Evolutionary conservation across 2,888 invertebrate genomes (phyloP), one percentile per base, ranked within the genome.

Genomic region (Colostygia pectinataria): DNA sequence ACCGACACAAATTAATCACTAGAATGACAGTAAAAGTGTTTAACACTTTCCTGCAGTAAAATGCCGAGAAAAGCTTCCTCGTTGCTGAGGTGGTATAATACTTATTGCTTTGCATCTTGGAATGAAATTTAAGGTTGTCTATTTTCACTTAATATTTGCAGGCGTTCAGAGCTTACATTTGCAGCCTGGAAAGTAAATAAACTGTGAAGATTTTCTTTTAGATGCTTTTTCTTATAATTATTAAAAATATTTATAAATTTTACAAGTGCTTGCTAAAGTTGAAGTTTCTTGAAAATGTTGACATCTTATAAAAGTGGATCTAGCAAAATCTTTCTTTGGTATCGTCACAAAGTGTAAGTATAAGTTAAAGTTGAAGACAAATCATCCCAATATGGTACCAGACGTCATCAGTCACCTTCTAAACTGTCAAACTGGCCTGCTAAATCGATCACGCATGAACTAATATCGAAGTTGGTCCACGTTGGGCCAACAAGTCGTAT

Each of bases 361-460:
- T 70, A 69, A 57, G 65, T 64, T 32, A 68, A 78, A 83, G 76
- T 83, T 74, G 71, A 74, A 83, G 85, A 87, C 87, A 85, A 87
- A 88, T 87, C 81, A 80, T 81, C 79, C 69, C 80, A 81, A 79
- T 85, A 81, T 83, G 83, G 80, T 78, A 74, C 71, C 73, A 71
- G 64, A 77, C 80, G 77, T 87, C 88, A 88, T 89, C 88, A 83
- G 86, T 88, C 84, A 86, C 81, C 73, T 83, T 85, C 84, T 76
- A 60, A 86, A 85, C 86, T 87, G 87, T 87, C 88, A 84, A 83
- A 87, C 77, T 80, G 77, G 77, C 71, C 75, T 74, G 84, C 76
- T 74, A 75, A 80, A 89, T 88, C 88, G 87, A 88, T 89, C 88
- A 89, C 83, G 80, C 74, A 78, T 78, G 70, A 89, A 89, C 85